Evolutionary conservation across 30 jellyfish, hydroid and myxozoan genomes (phyloP).

Genomic region (Aurelia aurita complex sp. Pacific): DNA sequence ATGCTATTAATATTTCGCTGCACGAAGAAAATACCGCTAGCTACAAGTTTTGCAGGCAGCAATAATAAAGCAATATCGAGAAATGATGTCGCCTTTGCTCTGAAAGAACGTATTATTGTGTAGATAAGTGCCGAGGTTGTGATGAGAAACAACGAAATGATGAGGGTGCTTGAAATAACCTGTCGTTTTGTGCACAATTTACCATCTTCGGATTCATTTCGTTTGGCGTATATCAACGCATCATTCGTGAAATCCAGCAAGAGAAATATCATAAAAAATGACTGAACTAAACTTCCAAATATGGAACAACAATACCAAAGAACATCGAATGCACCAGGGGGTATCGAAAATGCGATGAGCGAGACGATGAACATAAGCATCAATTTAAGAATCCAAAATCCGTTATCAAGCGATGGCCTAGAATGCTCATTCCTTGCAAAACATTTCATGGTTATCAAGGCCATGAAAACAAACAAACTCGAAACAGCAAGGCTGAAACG

Average conservation of each 20-base stretch:
- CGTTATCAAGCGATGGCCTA: constrained; percentile 68
- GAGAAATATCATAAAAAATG: constrained; percentile 42
- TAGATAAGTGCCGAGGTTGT: constrained; percentile 13
- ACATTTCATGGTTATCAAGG: constrained; percentile 41
- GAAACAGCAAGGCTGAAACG: constrained; percentile 87
- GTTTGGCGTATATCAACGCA: background rate
- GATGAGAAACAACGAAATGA: background rate
- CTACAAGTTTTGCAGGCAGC: background rate
- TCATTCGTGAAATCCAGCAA: constrained; percentile 62
- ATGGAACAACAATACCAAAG: constrained; percentile 68
- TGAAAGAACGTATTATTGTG: background rate
- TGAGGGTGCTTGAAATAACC: background rate
- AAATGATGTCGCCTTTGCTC: background rate
- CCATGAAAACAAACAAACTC: constrained; percentile 55
- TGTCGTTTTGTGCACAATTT: no score
- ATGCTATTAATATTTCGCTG: background rate
- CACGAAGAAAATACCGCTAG: background rate
- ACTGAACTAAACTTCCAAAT: constrained; percentile 30
- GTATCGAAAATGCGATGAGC: constrained; percentile 80
- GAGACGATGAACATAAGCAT: constrained; percentile 65
- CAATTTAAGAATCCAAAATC: constrained; percentile 95
- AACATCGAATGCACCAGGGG: constrained; percentile 82
- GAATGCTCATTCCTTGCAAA: constrained; percentile 34
- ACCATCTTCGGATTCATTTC: no score
- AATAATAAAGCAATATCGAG: background rate